phyloP scores from a whole-genome alignment of 2,797 vertebrate species.

The Labeo calbasu region DNA sequence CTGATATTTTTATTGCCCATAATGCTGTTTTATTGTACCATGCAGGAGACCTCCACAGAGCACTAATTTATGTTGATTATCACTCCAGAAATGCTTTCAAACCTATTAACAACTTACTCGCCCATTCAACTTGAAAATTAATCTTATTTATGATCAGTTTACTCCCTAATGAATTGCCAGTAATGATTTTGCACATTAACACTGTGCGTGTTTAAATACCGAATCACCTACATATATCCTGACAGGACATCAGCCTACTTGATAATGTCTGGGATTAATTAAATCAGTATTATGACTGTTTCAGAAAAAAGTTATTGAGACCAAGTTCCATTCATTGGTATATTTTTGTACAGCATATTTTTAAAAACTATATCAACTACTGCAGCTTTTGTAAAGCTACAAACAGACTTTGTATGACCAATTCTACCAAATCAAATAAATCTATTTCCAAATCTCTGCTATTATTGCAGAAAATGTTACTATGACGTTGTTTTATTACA shows the following conservation, averaged over 20 bases:
- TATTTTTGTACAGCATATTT: conserved; percentile 15
- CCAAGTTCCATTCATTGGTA: not conserved
- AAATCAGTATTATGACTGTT: conserved; percentile 27
- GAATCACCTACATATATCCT: conserved; percentile 2
- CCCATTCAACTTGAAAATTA: conserved; percentile 13
- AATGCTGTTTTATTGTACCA: conserved; percentile 6
- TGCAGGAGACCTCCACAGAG: conserved; percentile 8
- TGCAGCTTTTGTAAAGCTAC: not conserved
- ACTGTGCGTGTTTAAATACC: conserved; percentile 12
- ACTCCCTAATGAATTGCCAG: conserved; percentile 16
- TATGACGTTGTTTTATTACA: not conserved
- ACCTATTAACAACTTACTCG: conserved; percentile 22
- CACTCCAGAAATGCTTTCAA: conserved; percentile 20
- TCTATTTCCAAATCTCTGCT: not conserved
- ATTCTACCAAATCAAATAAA: not conserved
- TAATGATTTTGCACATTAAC: conserved; percentile 37
- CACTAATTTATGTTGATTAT: conserved; percentile 37
- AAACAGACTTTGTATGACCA: not conserved
- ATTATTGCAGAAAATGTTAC: not conserved
- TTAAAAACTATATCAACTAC: not conserved
- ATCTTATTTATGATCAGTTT: conserved; percentile 28
- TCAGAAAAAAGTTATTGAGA: not conserved
- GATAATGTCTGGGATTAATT: conserved; percentile 22
- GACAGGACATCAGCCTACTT: not conserved
- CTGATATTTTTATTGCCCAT: not conserved